Percentiles rank a stretch among this genome's conserved stretches.
These are phyloP conservation scores for Cheumatopsyche charites DNA, from an alignment of 1,140 invertebrate species.

Conservation along the genomic window DNA sequence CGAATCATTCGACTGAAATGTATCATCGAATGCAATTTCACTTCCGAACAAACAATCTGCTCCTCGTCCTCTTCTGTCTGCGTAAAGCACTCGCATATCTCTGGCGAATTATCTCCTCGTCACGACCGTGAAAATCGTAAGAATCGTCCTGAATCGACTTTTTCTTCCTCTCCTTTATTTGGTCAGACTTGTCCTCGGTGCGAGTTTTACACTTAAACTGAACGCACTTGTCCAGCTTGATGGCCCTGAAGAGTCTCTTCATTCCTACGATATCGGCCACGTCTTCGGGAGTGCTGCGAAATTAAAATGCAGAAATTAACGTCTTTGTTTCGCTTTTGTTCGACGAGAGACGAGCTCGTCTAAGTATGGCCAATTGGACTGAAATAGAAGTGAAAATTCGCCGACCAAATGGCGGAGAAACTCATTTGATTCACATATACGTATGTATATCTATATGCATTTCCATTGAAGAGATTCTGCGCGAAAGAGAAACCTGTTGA, in stretches of 20 bases:
- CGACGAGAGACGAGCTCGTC: conserved; percentile 14
- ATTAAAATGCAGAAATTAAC: not conserved
- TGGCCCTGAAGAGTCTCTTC: conserved; percentile 45
- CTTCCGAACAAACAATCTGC: not conserved
- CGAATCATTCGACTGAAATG: no score
- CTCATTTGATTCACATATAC: conserved; percentile 32
- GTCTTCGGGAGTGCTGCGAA: conserved; percentile 42
- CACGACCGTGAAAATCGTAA: not conserved
- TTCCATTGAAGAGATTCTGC: conserved; percentile 1
- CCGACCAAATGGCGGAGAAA: conserved; percentile 44
- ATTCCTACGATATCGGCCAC: conserved; percentile 39
- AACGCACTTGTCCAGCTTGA: conserved; percentile 38
- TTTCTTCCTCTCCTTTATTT: not conserved
- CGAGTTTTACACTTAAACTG: conserved; percentile 39
- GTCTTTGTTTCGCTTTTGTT: conserved; percentile 31
- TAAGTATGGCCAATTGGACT: conserved; percentile 26
- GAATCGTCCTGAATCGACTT: conserved; percentile 1
- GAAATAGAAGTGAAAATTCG: conserved; percentile 32
- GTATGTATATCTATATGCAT: no score
- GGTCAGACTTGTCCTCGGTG: not conserved
- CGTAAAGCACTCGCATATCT: not conserved
- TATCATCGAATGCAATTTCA: no score
- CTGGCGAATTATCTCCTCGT: not conserved
- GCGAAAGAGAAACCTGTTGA: conserved; percentile 46
- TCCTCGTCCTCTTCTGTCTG: not conserved